These are phyloP conservation scores for Phaethon lepturus DNA, from an alignment of 2,113 vertebrate species.

Conservation along the genomic window DNA sequence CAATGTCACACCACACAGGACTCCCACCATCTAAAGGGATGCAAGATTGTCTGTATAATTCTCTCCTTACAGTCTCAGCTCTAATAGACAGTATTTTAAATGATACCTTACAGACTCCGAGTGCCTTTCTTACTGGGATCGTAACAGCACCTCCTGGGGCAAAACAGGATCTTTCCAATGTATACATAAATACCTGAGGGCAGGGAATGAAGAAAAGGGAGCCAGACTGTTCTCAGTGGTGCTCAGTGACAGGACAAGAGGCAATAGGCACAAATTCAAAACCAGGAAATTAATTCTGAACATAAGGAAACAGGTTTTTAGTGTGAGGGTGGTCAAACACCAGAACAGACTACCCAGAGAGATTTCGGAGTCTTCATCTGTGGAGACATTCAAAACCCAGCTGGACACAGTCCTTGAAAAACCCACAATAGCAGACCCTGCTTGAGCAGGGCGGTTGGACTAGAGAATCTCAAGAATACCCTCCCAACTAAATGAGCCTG, in stretches of 20 bases:
- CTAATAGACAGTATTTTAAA: background rate
- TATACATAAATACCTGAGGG: too few species aligned
- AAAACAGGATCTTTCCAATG: too few species aligned
- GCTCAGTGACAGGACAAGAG: background rate
- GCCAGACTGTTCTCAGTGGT: too few species aligned
- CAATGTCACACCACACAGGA: background rate
- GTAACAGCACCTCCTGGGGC: too few species aligned
- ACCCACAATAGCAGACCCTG: background rate
- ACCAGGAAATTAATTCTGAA: background rate
- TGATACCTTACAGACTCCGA: background rate
- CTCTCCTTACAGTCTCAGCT: background rate
- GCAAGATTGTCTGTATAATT: background rate
- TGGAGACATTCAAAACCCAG: background rate
- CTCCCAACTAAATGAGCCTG: background rate
- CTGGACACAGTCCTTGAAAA: background rate
- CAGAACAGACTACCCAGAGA: background rate
- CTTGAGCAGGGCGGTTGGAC: background rate
- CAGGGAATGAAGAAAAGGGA: too few species aligned
- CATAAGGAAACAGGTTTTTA: background rate
- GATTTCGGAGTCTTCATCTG: background rate
- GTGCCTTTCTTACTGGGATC: too few species aligned
- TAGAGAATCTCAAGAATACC: background rate
- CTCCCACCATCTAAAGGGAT: background rate
- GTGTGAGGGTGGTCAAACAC: background rate
- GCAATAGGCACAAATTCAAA: background rate